Evolutionary conservation across 1,140 invertebrate species (phyloP), one percentile per base, ranked within the genome.

Genomic region (Hyposmocoma kahamanoa): DNA sequence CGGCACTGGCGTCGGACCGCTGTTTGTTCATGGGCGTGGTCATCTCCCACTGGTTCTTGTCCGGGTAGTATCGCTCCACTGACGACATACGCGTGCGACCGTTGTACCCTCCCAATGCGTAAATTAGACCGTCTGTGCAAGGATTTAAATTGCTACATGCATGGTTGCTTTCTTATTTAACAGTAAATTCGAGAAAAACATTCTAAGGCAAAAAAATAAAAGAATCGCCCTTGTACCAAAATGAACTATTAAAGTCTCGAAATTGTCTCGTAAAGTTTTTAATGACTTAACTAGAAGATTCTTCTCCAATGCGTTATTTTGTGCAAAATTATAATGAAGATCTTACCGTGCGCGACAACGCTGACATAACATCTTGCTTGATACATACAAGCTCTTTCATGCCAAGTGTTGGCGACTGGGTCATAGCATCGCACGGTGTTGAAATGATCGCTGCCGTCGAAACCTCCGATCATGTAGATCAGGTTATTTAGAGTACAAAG

Each of bases 381-480:
- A 64, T 93, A 90, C 93, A 94, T 94, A 75, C 91, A 93, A 0
- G 92, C 91, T 36, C 88, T 82, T 52, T 93, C 91, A 8, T 79
- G 82, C 92, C 92, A 94, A 1, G 78, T 75, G 49, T 90, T 89
- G 0, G 73, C 88, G 0, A 89, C 76, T 0, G 92, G 91, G 69
- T 93, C 87, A 62, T 90, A 94, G 54, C 90, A 90, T 11, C 90
- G 83, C 9, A 92, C 88, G 0, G 91, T 91, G 55, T 92, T 93
- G 64, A 92, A 93, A 59, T 93, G 90, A 41, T 92, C 89, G 43
- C 89, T 90, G 2, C 93, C 92, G 61, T 94, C 91, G 58, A 92
- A 93, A 1, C 92, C 93, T 0, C 92, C 94, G 53, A 94, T 90
- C 84, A 94, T 90, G 72, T 94, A 95, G 50, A 95, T 92, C 24